These are phyloP conservation scores for Pteromalus puparum DNA, from an alignment of 1,140 invertebrate genomes.

Conservation along the genomic window DNA sequence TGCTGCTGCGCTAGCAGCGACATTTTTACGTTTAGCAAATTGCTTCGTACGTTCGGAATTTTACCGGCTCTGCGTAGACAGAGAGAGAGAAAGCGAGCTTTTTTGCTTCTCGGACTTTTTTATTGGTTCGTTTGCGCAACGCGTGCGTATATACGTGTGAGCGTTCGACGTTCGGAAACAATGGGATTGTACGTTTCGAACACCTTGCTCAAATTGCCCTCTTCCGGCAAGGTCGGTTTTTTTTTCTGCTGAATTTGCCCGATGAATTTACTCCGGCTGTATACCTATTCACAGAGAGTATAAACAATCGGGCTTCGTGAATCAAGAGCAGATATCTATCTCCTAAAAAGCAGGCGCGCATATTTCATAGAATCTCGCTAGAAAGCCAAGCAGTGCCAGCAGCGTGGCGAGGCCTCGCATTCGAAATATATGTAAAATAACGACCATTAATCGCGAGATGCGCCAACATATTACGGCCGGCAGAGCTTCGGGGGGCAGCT, in stretches of 20 bases:
- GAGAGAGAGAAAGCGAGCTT: background rate
- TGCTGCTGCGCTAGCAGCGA: conserved; percentile 13
- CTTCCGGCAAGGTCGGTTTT: background rate
- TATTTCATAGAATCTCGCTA: background rate
- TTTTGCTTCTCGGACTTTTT: conserved; percentile 14
- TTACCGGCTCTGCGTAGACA: background rate
- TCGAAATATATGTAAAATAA: conserved; percentile 62
- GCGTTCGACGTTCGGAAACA: conserved; percentile 33
- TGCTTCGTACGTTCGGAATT: conserved; percentile 42
- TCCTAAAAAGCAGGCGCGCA: background rate
- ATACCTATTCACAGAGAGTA: background rate
- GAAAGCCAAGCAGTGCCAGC: background rate
- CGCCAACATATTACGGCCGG: conserved; percentile 59
- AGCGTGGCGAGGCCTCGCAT: conserved; percentile 38
- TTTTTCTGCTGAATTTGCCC: background rate
- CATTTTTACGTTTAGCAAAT: conserved; percentile 55
- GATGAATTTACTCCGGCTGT: background rate
- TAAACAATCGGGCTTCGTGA: background rate
- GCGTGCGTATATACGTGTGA: background rate
- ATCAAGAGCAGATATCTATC: background rate
- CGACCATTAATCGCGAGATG: conserved; percentile 63
- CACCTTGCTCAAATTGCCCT: background rate
- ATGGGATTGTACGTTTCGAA: conserved; percentile 24
- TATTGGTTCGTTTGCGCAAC: conserved; percentile 6
- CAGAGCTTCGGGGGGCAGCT: conserved; percentile 55